phyloP scores from a whole-genome alignment of 2,888 invertebrate genomes.

The Aethes cnicana region DNA sequence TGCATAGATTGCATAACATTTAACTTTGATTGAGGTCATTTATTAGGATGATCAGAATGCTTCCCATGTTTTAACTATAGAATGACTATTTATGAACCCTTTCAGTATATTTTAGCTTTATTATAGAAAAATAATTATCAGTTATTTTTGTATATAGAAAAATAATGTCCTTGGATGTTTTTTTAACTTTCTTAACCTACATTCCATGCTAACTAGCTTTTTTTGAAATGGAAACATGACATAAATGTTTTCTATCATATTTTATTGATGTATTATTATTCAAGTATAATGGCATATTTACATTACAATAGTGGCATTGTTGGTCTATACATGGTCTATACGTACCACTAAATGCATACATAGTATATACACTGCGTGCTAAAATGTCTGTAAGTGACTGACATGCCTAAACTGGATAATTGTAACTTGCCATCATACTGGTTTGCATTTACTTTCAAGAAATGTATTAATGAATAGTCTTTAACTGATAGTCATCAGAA shows the following conservation, averaged over 20 bases:
- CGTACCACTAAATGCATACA: too few species aligned
- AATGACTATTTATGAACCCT: slow-evolving; percentile 6
- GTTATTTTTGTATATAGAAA: slow-evolving; percentile 25
- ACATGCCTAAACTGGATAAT: too few species aligned
- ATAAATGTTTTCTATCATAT: neutral
- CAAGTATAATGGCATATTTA: neutral
- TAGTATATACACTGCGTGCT: too few species aligned
- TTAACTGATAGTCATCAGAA: too few species aligned
- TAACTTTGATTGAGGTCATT: too few species aligned
- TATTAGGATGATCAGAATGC: too few species aligned
- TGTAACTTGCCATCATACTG: slow-evolving; percentile 32
- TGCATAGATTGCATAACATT: too few species aligned
- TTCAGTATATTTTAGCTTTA: slow-evolving; percentile 6
- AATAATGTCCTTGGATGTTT: slow-evolving; percentile 36
- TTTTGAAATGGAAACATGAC: neutral
- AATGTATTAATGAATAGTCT: too few species aligned
- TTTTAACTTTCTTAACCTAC: slow-evolving; percentile 32
- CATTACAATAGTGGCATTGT: too few species aligned
- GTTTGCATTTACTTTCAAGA: slow-evolving; percentile 23
- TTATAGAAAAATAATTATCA: neutral
- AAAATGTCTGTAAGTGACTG: too few species aligned
- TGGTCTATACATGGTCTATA: too few species aligned
- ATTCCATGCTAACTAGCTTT: slow-evolving; percentile 33
- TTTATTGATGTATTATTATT: neutral
- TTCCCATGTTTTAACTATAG: slow-evolving; percentile 6